Base-by-base conservation (phyloP, 2,888 invertebrate genomes). In the Uropetala carovei region DNA sequence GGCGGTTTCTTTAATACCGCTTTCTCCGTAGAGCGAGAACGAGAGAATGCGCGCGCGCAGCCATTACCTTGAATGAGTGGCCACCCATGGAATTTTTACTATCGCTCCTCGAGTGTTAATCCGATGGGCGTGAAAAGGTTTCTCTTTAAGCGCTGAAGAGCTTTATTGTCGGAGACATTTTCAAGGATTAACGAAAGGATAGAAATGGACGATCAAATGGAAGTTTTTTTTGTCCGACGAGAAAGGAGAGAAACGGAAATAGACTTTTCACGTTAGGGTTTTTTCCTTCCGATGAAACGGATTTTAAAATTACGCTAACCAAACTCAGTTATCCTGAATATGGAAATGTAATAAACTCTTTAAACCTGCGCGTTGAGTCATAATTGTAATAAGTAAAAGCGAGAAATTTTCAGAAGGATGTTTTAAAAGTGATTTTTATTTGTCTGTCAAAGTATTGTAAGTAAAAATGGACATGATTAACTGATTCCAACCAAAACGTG, bases 111-210 rank as follows among this genome's bases (percentile, higher is more conserved):
- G 68, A 18, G n/a, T n/a, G 68, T n/a, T 68, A 68, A 68, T 68
- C 68, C 68, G 68, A 18, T n/a, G 64, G 64, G 18, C 18, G 18
- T 18, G 13, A 68, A 68, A 68, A 22, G 22, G 18, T 68, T 68
- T 22, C 22, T 22, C n/a, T 16, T 68, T n/a, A 68, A 68, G 18
- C 18, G 68, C n/a, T 18, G 68, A 18, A 22, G n/a, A n/a, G 18
- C 68, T 9, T 68, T 68, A n/a, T 68, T n/a, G 68, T 68, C 68
- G 68, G 68, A 68, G 68, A n/a, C 68, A 68, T 68, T 22, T n/a
- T 64, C 64, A n/a, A 43, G 64, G 64, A 64, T 64, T 64, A 64
- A 10, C 16, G n/a, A 14, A 16, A 18, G 68, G 18, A 18, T 8
- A 11, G n/a, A 18, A 22, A 68, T 64, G n/a, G n/a, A n/a, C 18